Evolutionary conservation across 2,888 invertebrate species (phyloP).

Genomic region (Xestoiulus laeticollis): DNA sequence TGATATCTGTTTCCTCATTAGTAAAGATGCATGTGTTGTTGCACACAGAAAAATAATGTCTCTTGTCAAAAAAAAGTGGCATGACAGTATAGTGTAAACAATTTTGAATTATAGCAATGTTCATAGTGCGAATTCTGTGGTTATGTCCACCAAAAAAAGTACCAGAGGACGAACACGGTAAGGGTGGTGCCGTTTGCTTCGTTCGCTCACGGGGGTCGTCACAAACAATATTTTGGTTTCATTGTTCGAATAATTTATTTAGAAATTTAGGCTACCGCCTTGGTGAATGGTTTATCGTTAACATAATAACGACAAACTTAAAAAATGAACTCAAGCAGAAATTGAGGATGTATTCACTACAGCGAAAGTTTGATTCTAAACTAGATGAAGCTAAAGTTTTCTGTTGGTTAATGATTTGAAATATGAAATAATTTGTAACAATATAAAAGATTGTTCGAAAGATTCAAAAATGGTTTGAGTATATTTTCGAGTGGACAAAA

Average conservation of each 20-base stretch:
- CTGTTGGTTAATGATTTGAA: not conserved
- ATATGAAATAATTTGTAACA: not conserved
- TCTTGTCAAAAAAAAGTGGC: not conserved
- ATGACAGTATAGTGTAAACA: not conserved
- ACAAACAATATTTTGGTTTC: constrained; percentile 41
- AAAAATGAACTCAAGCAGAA: not conserved
- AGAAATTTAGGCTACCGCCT: not conserved
- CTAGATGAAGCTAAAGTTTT: not conserved
- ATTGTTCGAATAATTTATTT: not conserved
- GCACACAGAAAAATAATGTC: not conserved
- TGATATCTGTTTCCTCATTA: too few species aligned
- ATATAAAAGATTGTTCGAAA: not conserved
- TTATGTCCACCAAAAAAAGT: not conserved
- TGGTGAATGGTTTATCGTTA: not conserved
- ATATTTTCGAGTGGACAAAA: not conserved
- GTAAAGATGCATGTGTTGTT: not conserved
- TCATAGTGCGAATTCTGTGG: too few species aligned
- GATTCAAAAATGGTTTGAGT: not conserved
- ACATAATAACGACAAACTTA: not conserved
- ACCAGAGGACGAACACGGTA: not conserved
- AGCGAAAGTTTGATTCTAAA: not conserved
- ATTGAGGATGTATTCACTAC: not conserved
- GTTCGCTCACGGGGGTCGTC: constrained; percentile 42
- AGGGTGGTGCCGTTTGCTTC: constrained; percentile 39
- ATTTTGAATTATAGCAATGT: not conserved